Percentiles rank a stretch among this genome's conserved stretches.
These are phyloP conservation scores for Drosophila greeni DNA, from an alignment of 2,888 invertebrate genomes.

Conservation along the genomic window DNA sequence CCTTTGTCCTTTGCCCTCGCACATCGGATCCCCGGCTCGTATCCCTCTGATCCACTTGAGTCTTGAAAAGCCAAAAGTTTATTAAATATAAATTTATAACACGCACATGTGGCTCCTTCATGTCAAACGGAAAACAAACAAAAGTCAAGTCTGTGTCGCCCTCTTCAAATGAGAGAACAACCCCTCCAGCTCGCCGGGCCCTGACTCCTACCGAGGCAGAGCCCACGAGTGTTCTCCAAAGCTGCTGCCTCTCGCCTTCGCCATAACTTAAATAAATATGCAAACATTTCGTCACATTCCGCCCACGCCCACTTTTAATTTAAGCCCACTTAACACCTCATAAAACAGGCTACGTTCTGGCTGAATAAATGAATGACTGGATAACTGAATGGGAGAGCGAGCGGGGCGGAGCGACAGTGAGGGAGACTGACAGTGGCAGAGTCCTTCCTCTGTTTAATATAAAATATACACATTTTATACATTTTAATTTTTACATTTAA, in stretches of 20 bases:
- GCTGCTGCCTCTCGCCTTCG: slow-evolving; percentile 49
- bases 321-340: slow-evolving; percentile 76
- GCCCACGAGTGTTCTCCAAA: slow-evolving; percentile 16
- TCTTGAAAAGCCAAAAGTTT: slow-evolving; percentile 52
- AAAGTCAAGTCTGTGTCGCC: slow-evolving; percentile 59
- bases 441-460: slow-evolving; percentile 52
- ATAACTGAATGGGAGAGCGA: slow-evolving; percentile 23
- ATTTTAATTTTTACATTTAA: slow-evolving; percentile 73
- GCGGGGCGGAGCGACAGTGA: slow-evolving; percentile 17
- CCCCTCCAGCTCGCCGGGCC: neutral
- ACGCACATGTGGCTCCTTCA: slow-evolving; percentile 56
- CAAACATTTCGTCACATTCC: slow-evolving; percentile 72
- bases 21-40: slow-evolving; percentile 11
- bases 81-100: slow-evolving; percentile 68
- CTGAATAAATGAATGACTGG: slow-evolving; percentile 49
- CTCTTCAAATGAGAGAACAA: slow-evolving; percentile 44
- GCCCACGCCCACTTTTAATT: slow-evolving; percentile 65
- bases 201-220: slow-evolving; percentile 8
- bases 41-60: slow-evolving; percentile 36
- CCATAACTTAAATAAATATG: slow-evolving; percentile 70
- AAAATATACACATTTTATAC: slow-evolving; percentile 71
- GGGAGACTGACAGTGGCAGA: slow-evolving; percentile 46
- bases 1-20: slow-evolving; percentile 16
- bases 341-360: slow-evolving; percentile 65
- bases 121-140: slow-evolving; percentile 55